Evolutionary conservation across 2,888 invertebrate genomes (phyloP), one percentile per base, ranked within the genome.

Genomic region (Rosalia funebris): DNA sequence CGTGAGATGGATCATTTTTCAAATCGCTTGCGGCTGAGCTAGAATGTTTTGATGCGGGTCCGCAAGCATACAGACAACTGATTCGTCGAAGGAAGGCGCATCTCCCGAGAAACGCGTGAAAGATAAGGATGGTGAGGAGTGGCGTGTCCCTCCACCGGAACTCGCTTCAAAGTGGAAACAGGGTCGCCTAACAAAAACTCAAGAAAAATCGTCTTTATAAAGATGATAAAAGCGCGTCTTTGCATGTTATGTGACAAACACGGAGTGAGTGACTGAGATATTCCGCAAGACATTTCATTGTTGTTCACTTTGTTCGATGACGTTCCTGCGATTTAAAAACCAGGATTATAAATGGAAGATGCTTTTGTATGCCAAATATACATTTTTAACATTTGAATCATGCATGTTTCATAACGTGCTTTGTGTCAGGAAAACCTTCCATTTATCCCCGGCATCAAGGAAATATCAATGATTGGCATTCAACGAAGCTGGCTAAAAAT

Each of bases 121-220:
- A 71, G 74, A 75, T 72, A 75, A 76, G 73, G 76, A 75, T 59
- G 64, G 69, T 62, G 61, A 54, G 57, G 46, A 41, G 47, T 50
- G 52, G 55, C 61, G 60, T 64, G 62, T 62, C 62, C 53, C 62
- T 62, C 60, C 70, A 72, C 77, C 78, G 78, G 78, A 78, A 77
- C 77, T 75, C 73, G 75, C 74, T 72, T 72, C 76, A 73, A 75
- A 78, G 75, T 77, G 79, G 77, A 78, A 77, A 78, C 79, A 78
- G 78, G 77, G 75, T 75, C 75, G 76, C 69, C 71, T 68, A 74
- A 77, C 77, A 79, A 80, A 80, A 81, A 80, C 75, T 75, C 70
- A 79, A 81, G 81, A 81, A 81, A 81, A 81, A 81, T 81, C 79
- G 80, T 80, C 80, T 77, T 81, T 80, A 80, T 80, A 79, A 80